These are phyloP conservation scores for Scolopax mira DNA, from an alignment of 2,113 vertebrate genomes.

Conservation along the genomic window DNA sequence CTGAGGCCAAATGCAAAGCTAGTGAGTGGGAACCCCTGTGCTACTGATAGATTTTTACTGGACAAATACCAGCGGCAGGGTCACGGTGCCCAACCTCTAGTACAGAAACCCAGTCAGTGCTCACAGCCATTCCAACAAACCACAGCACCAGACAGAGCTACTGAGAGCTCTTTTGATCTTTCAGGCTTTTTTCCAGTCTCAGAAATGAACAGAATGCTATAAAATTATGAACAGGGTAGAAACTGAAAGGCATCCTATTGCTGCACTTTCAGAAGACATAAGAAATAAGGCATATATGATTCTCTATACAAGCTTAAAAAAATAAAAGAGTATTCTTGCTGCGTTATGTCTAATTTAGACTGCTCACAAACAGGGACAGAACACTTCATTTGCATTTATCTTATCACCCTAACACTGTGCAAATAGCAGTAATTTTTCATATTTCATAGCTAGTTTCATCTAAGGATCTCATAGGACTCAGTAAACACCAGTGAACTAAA, in stretches of 20 bases:
- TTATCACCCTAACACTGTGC: not conserved
- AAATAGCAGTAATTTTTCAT: not conserved
- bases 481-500: not conserved
- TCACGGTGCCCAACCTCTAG: not conserved
- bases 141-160: not conserved
- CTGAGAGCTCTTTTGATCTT: not conserved
- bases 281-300: not conserved
- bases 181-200: not conserved
- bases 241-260: not conserved
- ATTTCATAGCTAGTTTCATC: not conserved
- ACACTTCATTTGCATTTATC: not conserved
- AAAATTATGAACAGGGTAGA: not conserved
- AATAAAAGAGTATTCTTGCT: not conserved
- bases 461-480: not conserved
- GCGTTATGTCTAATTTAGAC: not conserved
- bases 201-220: not conserved
- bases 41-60: not conserved
- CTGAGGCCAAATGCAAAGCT: slow-evolving; percentile 5
- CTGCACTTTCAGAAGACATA: not conserved
- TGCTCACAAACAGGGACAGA: not conserved
- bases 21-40: not conserved
- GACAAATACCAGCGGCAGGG: not conserved
- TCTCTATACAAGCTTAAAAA: not conserved
- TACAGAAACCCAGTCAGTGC: not conserved
- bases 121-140: not conserved